Percentiles rank a stretch among this genome's conserved stretches.
Evolutionary conservation across 2,888 invertebrate species (phyloP).

Genomic region (Lumbricus terrestris): DNA sequence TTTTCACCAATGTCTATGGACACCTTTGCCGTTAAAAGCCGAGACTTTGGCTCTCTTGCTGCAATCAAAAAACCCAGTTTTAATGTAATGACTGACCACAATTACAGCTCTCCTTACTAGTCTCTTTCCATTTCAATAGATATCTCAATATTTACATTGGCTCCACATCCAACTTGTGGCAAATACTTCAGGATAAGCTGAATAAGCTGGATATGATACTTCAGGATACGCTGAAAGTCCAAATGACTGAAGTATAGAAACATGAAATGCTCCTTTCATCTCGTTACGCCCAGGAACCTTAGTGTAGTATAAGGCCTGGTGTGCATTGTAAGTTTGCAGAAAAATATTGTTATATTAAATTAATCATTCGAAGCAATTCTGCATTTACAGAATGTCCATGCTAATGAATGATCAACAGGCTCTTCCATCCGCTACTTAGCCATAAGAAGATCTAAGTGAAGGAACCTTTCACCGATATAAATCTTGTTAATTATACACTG

Average conservation of each 20-base stretch:
- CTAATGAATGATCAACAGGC: too few species aligned
- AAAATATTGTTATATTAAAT: too few species aligned
- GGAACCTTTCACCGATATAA: too few species aligned
- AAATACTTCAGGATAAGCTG: neutral
- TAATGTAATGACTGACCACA: neutral
- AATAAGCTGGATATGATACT: too few species aligned
- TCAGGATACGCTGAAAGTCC: neutral
- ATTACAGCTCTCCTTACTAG: neutral
- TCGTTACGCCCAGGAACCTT: neutral
- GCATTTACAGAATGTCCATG: too few species aligned
- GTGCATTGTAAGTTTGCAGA: neutral
- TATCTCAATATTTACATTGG: neutral
- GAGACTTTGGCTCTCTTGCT: slow-evolving; percentile 4
- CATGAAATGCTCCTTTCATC: neutral
- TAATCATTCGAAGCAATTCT: too few species aligned
- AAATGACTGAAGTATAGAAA: neutral
- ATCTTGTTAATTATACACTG: too few species aligned
- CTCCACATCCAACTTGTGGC: neutral
- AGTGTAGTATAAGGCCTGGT: neutral
- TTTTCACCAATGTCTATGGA: neutral
- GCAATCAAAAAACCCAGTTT: neutral
- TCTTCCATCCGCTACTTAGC: too few species aligned
- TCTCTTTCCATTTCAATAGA: neutral
- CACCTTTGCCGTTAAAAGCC: neutral
- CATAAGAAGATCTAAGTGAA: too few species aligned